Evolutionary conservation across 2,888 invertebrate species (phyloP).

Genomic region (Tuberolachnus salignus): DNA sequence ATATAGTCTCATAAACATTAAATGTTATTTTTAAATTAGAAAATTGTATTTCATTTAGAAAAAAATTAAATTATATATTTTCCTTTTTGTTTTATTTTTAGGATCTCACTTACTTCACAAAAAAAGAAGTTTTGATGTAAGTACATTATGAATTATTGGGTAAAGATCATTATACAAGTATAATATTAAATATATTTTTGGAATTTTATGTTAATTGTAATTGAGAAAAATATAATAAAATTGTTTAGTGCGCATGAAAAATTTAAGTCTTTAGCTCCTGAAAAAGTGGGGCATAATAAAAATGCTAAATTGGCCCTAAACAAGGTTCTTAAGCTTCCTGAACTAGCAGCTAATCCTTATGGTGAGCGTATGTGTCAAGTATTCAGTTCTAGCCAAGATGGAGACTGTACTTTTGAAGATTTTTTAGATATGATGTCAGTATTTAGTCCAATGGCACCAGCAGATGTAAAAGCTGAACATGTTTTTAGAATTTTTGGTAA

Average conservation of each 20-base stretch:
- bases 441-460: constrained; percentile 88
- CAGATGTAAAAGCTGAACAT: constrained; percentile 91
- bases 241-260: constrained; percentile 82
- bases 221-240: background rate
- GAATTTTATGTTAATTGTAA: constrained; percentile 22
- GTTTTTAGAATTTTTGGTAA: constrained; percentile 94
- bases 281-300: constrained; percentile 86
- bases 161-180: constrained; percentile 43
- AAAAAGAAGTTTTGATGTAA: constrained; percentile 90
- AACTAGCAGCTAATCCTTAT: constrained; percentile 88
- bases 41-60: constrained; percentile 21
- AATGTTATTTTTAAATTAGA: constrained; percentile 36
- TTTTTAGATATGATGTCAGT: constrained; percentile 97
- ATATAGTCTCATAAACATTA: constrained; percentile 46
- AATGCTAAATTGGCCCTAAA: constrained; percentile 85
- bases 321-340: constrained; percentile 84
- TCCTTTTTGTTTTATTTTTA: constrained; percentile 64
- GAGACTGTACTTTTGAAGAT: constrained; percentile 93
- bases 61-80: constrained; percentile 40
- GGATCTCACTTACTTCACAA: constrained; percentile 92
- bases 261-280: constrained; percentile 86
- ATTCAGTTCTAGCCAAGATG: constrained; percentile 86
- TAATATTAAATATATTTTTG: constrained; percentile 27
- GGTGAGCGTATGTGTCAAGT: constrained; percentile 89
- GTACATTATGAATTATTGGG: constrained; percentile 62